Evolutionary conservation across 2,113 vertebrate species (phyloP).

Genomic region (Myrmophylax atrothorax): DNA sequence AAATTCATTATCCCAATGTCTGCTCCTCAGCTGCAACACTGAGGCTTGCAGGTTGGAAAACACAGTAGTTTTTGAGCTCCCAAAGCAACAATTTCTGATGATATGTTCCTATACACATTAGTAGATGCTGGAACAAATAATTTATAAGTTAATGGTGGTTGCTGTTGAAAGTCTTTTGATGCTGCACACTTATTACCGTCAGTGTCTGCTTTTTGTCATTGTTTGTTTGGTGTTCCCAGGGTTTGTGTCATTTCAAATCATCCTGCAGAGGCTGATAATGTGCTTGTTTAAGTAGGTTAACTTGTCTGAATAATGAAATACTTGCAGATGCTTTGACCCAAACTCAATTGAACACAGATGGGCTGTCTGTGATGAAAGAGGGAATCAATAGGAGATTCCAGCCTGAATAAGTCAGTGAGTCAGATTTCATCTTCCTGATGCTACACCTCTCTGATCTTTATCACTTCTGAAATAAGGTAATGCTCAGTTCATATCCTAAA

Average conservation of each 20-base stretch:
- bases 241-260: slow-evolving; percentile 1
- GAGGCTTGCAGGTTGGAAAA: not conserved
- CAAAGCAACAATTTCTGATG: not conserved
- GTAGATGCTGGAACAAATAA: not conserved
- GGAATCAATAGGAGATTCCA: slow-evolving; percentile 48
- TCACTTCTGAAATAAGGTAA: not conserved
- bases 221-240: not conserved
- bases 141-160: not conserved
- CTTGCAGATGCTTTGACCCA: not conserved
- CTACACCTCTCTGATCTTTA: slow-evolving; percentile 20
- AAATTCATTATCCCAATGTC: not conserved
- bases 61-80: not conserved
- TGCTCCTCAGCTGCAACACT: not conserved
- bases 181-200: not conserved
- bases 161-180: not conserved
- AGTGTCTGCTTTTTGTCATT: not conserved
- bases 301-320: slow-evolving; percentile 19
- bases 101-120: not conserved
- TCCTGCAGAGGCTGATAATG: not conserved
- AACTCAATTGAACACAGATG: not conserved
- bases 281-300: slow-evolving; percentile 20
- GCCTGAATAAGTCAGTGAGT: slow-evolving; percentile 34
- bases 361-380: slow-evolving; percentile 28
- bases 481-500: not conserved
- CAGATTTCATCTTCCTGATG: slow-evolving; percentile 34